A percentile compares a stretch with the other conserved stretches of the same genome.
These are phyloP conservation scores for Muschampia plurimacula DNA, from an alignment of 2,888 invertebrate species.

Conservation along the genomic window DNA sequence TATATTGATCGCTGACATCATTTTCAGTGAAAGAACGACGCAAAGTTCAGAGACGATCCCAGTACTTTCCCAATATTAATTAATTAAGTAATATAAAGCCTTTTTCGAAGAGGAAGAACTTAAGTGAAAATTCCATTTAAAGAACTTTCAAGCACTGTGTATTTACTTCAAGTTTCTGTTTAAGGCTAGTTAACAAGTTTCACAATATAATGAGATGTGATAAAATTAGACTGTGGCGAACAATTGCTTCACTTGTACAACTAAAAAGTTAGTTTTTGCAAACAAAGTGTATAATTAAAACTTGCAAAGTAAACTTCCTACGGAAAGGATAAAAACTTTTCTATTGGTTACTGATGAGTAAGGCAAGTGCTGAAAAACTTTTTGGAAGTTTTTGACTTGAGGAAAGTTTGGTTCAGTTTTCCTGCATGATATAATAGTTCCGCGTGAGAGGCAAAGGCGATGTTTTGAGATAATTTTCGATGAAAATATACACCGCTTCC, in stretches of 20 bases:
- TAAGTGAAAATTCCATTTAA: no score
- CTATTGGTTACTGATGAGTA: conserved; percentile 35
- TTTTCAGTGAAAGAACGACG: no score
- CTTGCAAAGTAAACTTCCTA: background rate
- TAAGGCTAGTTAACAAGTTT: no score
- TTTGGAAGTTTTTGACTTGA: conserved; percentile 21
- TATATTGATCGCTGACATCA: no score
- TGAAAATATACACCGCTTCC: no score
- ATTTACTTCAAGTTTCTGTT: no score
- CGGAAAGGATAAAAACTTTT: conserved; percentile 32
- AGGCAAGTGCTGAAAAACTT: conserved; percentile 26
- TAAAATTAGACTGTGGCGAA: background rate
- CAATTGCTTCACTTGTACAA: background rate
- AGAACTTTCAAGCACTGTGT: background rate
- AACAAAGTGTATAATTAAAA: background rate
- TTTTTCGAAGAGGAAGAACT: no score
- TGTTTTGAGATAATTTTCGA: background rate
- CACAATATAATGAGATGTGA: background rate
- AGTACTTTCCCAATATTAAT: no score
- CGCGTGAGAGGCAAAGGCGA: background rate
- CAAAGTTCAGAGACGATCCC: no score
- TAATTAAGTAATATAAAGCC: no score
- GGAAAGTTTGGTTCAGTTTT: conserved; percentile 7
- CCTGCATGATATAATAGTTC: conserved; percentile 2
- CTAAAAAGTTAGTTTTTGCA: conserved; percentile 11